These are phyloP conservation scores for Uria aalge DNA, from an alignment of 2,113 vertebrate genomes.

Conservation along the genomic window DNA sequence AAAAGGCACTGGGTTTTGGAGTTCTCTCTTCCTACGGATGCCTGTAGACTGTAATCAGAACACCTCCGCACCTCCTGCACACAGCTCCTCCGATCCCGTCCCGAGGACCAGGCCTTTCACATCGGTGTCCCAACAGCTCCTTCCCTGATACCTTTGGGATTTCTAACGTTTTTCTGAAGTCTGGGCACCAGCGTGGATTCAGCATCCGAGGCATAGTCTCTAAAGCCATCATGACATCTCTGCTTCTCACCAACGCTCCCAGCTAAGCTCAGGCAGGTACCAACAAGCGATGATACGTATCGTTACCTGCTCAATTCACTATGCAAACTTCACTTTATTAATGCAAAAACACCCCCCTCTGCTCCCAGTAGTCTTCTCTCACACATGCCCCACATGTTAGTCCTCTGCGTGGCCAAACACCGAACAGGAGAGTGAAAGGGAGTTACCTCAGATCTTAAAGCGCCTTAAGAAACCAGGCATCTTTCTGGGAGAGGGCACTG, in stretches of 20 bases:
- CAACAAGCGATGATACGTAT: neutral
- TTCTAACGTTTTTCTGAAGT: neutral
- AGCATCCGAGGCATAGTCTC: neutral
- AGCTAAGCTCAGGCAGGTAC: neutral
- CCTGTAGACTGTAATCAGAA: neutral
- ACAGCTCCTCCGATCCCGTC: rapidly evolving
- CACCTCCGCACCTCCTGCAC: neutral
- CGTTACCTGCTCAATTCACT: neutral
- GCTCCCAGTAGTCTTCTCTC: neutral
- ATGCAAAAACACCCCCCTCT: neutral
- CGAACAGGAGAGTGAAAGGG: rapidly evolving
- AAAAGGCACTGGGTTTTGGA: neutral
- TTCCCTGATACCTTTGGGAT: neutral
- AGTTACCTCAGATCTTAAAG: neutral
- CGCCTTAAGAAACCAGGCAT: neutral
- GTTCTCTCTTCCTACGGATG: neutral
- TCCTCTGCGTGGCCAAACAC: neutral
- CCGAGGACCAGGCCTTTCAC: neutral
- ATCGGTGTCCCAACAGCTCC: neutral
- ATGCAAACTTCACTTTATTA: neutral
- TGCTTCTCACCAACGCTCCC: neutral
- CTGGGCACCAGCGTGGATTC: neutral
- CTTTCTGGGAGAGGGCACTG: neutral
- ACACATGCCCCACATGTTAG: neutral
- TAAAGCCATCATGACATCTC: neutral